Evolutionary conservation across 1,140 invertebrate species (phyloP).

Genomic region (Drosophila mayri): DNA sequence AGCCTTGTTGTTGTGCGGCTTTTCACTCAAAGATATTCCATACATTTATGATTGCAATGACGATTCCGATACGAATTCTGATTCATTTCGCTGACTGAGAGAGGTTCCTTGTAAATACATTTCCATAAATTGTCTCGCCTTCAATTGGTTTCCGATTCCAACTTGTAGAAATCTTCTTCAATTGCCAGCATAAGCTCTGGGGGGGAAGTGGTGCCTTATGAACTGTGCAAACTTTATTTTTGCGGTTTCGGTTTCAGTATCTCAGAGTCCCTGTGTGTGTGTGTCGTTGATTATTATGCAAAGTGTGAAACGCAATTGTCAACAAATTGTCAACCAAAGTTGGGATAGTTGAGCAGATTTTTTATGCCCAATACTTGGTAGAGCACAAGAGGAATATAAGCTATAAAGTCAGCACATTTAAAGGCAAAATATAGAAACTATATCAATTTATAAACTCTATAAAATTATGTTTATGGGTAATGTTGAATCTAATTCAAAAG

Average conservation of each 20-base stretch:
- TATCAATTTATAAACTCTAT: neutral
- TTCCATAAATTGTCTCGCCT: conserved; percentile 41
- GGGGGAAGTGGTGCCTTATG: conserved; percentile 4
- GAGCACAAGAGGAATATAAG: neutral
- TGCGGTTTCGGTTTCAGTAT: neutral
- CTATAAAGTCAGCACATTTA: neutral
- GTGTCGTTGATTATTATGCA: conserved; percentile 70
- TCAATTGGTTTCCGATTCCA: conserved; percentile 9
- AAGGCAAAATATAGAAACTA: neutral
- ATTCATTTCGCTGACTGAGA: conserved; percentile 23
- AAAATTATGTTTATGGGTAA: neutral
- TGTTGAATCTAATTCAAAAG: neutral
- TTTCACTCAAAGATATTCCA: conserved; percentile 23
- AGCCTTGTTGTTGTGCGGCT: conserved; percentile 7
- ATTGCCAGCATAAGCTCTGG: conserved; percentile 20
- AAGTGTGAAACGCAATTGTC: conserved; percentile 79
- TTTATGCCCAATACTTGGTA: conserved; percentile 1
- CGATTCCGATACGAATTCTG: conserved; percentile 5
- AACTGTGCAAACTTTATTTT: conserved; percentile 34
- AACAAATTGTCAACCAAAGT: conserved; percentile 78
- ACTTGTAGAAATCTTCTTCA: conserved; percentile 7
- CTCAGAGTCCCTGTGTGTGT: neutral
- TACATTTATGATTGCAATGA: conserved; percentile 9
- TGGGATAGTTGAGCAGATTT: conserved; percentile 66
- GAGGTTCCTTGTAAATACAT: conserved; percentile 35